Evolutionary conservation across 2,888 invertebrate species (phyloP), one percentile per base, ranked within the genome.

Genomic region (Alloscopus bannaensis): DNA sequence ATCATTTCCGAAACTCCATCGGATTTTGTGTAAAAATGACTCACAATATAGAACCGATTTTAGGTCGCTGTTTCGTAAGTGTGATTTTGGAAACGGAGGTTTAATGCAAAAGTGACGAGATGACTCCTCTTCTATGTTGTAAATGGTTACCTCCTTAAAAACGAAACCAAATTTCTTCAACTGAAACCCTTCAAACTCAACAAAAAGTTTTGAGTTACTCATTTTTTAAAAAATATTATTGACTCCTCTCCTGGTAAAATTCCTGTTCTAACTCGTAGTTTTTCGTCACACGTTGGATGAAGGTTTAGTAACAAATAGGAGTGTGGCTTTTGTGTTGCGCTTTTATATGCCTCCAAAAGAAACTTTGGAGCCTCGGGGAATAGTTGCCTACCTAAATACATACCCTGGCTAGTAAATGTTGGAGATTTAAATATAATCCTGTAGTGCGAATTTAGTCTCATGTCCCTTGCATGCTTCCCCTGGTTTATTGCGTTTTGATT

Each of bases 161-260:
- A 78, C 13, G 57, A 78, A 81, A 31, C n/a, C 13, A 40, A n/a
- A n/a, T n/a, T 57, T 0, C 29, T 55, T 59, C 8, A 75, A 52
- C 0, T 78, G 31, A 64, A 42, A 81, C 4, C 81, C 81, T 45
- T 81, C 78, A 52, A 81, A 69, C 6, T 81, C 78, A 18, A 81
- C 24, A 4, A 81, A 28, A 20, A 24, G 42, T 20, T 62, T n/a
- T n/a, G n/a, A n/a, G n/a, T n/a, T n/a, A n/a, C n/a, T 81, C 73
- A 81, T 81, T 69, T 62, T 65, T 78, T 77, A 1, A 65, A 22
- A 26, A 28, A 81, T 16, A 66, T 16, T 16, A 47, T 42, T 52
- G 29, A 22, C 1, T 68, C 57, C 60, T 79, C 70, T 1, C 16
- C 18, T 3, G 79, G 71, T 11, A 83, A 20, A 8, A 81, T 80